Evolutionary conservation across 2,888 invertebrate genomes (phyloP), one percentile per base, ranked within the genome.

Genomic region (Melinaea menophilus): DNA sequence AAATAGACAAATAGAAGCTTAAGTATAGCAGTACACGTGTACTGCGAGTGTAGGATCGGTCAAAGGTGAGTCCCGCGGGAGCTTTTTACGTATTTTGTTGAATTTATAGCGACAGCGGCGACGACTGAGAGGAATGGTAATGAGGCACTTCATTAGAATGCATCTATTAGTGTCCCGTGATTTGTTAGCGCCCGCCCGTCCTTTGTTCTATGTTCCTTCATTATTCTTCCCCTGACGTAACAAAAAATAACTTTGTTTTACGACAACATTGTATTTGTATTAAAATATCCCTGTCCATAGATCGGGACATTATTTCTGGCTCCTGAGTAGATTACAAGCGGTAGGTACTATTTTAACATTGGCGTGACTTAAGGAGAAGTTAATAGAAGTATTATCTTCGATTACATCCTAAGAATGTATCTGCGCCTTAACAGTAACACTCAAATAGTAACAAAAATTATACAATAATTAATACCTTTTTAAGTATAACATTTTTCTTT

Each of bases 111-210:
- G 73, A 72, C 76, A 77, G 75, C 74, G 73, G 75, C 73, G 73
- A 76, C 76, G 73, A 74, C 80, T 71, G 71, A 69, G 74, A 79
- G 81, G 83, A 81, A 78, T 80, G 77, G 85, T 85, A 86, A 86
- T 85, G 83, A 81, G 59, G 48, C 80, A 80, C 77, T 81, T 89
- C 89, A 87, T 90, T 90, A 90, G 90, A 85, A 89, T 89, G 82
- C 75, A 84, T 82, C 76, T 75, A 83, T 88, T 87, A 80, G 86
- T 85, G 48, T 63, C 61, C 69, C 67, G 82, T 87, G 85, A 88
- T 89, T 89, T 87, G 85, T 88, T 82, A 75, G 72, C 79, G 70
- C 68, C 22, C 22, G 1, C 1, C 22, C 22, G 22, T 69, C 71
- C 77, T 78, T 79, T 78, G 76, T 79, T 75, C 76, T 77, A 71